A percentile compares a stretch with the other conserved stretches of the same genome.
phyloP scores from a whole-genome alignment of 2,113 vertebrate genomes.

The Salvelinus namaycush region DNA sequence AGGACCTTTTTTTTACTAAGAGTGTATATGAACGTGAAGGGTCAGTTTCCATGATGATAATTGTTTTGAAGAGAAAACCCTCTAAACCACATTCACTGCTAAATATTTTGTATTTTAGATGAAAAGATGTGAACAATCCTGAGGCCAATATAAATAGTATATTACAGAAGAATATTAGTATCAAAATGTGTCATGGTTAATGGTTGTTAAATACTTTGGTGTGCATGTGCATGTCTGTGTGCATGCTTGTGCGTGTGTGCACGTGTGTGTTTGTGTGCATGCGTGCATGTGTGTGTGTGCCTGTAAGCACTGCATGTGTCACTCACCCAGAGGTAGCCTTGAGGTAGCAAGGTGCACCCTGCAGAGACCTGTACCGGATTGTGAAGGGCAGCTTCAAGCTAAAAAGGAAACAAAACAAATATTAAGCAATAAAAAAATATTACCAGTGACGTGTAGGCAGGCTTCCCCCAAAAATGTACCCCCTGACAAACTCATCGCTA shows the following conservation, averaged over 20 bases:
- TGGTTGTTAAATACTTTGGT: background rate
- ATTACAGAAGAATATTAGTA: background rate
- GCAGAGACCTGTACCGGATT: slow-evolving; percentile 89
- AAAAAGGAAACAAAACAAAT: slow-evolving; percentile 38
- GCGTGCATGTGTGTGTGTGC: background rate
- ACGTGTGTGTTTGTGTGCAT: background rate
- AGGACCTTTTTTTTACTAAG: slow-evolving; percentile 8
- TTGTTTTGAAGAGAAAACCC: too few relatives aligned
- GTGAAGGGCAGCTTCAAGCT: slow-evolving; percentile 89
- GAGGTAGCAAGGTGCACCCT: slow-evolving; percentile 88
- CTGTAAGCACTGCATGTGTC: slow-evolving; percentile 2
- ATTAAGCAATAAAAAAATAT: slow-evolving; percentile 8
- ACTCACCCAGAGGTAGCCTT: slow-evolving; percentile 97
- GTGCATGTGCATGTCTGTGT: background rate
- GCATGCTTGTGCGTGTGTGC: too few relatives aligned
- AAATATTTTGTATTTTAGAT: too few relatives aligned
- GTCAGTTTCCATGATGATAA: slow-evolving; percentile 20
- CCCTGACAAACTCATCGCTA: slow-evolving; percentile 56
- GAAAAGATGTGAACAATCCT: background rate
- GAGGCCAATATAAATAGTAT: background rate
- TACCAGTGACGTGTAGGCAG: background rate
- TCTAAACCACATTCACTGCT: too few relatives aligned
- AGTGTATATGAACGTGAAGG: slow-evolving; percentile 24
- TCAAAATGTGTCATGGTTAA: too few relatives aligned
- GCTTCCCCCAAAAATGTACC: too few relatives aligned